Conservation (phyloP, 1,140 invertebrate species). For the Thrips palmi region DNA sequence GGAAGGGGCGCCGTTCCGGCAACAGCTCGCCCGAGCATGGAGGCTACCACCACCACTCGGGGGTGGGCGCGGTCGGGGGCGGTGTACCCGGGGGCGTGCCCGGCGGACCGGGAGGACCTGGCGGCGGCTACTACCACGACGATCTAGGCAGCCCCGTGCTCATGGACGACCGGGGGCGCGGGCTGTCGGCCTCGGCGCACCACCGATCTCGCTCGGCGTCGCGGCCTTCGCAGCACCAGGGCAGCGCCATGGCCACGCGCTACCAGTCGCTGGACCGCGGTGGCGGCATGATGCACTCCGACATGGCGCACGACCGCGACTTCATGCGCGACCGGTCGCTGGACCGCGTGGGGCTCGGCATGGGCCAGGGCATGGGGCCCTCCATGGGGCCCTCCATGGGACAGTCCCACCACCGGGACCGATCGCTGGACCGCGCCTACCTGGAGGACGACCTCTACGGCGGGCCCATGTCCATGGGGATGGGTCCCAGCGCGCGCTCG, state of each 20-base stretch:
- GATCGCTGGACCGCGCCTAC: constrained; percentile 32
- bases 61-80: constrained; percentile 40
- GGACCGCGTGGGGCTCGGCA: constrained; percentile 24
- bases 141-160: constrained; percentile 44
- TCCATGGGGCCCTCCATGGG: too few species aligned
- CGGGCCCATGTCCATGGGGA: constrained; percentile 39
- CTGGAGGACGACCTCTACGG: constrained; percentile 43
- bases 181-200: constrained; percentile 27
- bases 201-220: constrained; percentile 40
- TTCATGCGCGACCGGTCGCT: constrained; percentile 50
- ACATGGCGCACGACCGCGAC: constrained; percentile 45
- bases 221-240: constrained; percentile 32
- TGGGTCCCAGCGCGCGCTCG: constrained; percentile 36
- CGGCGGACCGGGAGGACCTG: too few species aligned
- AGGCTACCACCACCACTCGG: constrained; percentile 35
- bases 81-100: too few species aligned
- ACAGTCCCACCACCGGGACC: constrained; percentile 39
- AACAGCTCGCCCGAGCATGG: constrained; percentile 35
- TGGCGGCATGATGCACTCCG: constrained; percentile 31
- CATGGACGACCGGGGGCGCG: constrained; percentile 33
- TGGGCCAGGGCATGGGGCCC: too few species aligned
- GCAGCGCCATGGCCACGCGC: constrained; percentile 33
- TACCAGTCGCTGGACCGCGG: constrained; percentile 62
- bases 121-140: too few species aligned
- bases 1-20: constrained; percentile 32